Evolutionary conservation across 2,113 vertebrate species (phyloP).

Genomic region (Hylia prasina): DNA sequence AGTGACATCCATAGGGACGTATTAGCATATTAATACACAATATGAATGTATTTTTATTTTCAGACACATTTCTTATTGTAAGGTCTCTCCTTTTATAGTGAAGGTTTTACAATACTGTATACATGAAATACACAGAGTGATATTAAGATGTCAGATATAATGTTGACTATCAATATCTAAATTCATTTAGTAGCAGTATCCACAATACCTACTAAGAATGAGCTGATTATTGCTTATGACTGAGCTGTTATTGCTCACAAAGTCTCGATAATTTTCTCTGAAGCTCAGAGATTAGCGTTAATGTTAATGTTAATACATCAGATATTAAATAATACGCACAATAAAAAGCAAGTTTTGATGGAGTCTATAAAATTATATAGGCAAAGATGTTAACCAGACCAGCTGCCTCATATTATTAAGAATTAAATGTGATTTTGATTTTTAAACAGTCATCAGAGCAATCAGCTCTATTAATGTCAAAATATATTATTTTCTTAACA

Average conservation of each 20-base stretch:
- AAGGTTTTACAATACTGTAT: neutral
- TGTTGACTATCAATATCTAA: neutral
- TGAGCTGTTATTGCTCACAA: neutral
- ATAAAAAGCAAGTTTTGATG: neutral
- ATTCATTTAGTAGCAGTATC: neutral
- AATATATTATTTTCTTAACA: neutral
- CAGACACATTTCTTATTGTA: neutral
- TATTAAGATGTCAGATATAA: neutral
- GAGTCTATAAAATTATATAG: neutral
- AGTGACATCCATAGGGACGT: neutral
- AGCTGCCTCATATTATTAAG: neutral
- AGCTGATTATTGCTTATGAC: neutral
- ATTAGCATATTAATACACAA: neutral
- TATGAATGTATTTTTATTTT: neutral
- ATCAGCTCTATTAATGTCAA: neutral
- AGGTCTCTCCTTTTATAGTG: neutral
- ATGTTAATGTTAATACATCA: neutral
- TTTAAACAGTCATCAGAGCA: neutral
- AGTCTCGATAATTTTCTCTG: neutral
- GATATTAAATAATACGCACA: neutral
- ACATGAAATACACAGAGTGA: neutral
- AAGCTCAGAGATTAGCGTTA: neutral
- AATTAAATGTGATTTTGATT: neutral
- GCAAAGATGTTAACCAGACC: neutral
- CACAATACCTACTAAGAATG: fast-evolving